Evolutionary conservation across 2,113 vertebrate species (phyloP).

Genomic region (Varanus komodoensis): DNA sequence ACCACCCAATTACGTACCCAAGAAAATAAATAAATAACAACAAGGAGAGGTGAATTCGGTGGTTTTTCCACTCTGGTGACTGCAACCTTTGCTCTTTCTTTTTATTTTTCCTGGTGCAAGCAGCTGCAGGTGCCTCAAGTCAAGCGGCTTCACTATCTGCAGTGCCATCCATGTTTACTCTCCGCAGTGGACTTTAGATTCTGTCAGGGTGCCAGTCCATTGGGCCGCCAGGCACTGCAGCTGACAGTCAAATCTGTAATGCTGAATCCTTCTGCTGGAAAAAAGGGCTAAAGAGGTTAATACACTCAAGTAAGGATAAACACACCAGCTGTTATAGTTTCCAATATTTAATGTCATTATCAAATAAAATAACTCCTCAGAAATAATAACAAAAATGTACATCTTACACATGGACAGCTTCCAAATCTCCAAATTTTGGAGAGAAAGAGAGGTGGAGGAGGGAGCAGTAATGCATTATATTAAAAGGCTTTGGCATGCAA

Average conservation of each 20-base stretch:
- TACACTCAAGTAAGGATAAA: slow-evolving; percentile 91
- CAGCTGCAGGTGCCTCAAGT: slow-evolving; percentile 88
- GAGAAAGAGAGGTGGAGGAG: slow-evolving; percentile 13
- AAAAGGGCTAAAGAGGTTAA: slow-evolving; percentile 87
- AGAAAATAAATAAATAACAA: slow-evolving; percentile 63
- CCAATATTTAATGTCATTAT: slow-evolving; percentile 88
- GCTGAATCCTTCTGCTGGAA: slow-evolving; percentile 84
- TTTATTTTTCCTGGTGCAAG: slow-evolving; percentile 74
- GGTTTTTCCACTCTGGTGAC: slow-evolving; percentile 85
- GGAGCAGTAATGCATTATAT: slow-evolving; percentile 67
- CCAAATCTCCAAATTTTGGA: slow-evolving; percentile 61
- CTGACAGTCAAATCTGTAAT: slow-evolving; percentile 85
- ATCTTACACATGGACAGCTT: not conserved
- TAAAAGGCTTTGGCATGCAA: slow-evolving; percentile 63
- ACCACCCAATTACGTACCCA: slow-evolving; percentile 29
- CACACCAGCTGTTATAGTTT: slow-evolving; percentile 89
- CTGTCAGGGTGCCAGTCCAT: slow-evolving; percentile 83
- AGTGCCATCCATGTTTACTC: slow-evolving; percentile 86
- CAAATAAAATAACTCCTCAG: slow-evolving; percentile 81
- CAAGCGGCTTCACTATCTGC: slow-evolving; percentile 72
- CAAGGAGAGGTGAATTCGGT: slow-evolving; percentile 83
- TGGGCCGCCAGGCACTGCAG: slow-evolving; percentile 84
- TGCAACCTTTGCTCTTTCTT: slow-evolving; percentile 77
- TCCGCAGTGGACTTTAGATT: slow-evolving; percentile 83
- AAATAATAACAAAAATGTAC: slow-evolving; percentile 55